These are phyloP conservation scores for Kryptolebias ocellatus DNA, from an alignment of 2,797 vertebrate species.

Conservation along the genomic window DNA sequence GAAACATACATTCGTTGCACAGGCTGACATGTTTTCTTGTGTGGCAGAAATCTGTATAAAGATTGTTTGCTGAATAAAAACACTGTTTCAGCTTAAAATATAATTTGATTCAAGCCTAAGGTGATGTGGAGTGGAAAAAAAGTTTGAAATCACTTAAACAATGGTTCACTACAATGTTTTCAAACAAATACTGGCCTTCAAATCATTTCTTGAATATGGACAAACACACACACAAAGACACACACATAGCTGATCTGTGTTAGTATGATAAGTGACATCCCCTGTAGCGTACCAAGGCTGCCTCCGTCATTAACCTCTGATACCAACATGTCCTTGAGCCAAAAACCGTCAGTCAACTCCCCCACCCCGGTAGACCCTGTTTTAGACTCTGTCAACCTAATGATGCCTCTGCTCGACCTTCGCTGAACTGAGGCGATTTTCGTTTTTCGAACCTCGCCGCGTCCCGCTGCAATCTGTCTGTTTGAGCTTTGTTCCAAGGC, in stretches of 20 bases:
- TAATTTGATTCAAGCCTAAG: neutral
- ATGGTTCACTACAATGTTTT: neutral
- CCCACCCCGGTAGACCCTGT: conserved; percentile 46
- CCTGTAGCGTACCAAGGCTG: conserved; percentile 65
- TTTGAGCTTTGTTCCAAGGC: conserved; percentile 60
- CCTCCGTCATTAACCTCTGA: conserved; percentile 75
- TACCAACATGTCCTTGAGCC: conserved; percentile 72
- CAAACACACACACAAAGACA: conserved; percentile 4
- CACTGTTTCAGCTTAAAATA: too few relatives aligned
- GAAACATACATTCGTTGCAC: neutral
- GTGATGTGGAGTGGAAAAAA: neutral
- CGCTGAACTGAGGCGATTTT: conserved; percentile 62
- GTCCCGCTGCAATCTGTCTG: conserved; percentile 65
- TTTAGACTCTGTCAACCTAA: conserved; percentile 74
- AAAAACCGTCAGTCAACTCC: conserved; percentile 69
- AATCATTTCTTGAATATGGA: neutral
- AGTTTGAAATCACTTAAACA: neutral
- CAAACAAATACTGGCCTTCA: conserved; percentile 1
- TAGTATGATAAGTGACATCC: conserved; percentile 68
- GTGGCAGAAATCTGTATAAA: neutral
- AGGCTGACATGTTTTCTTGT: neutral
- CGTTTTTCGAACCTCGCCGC: conserved; percentile 43
- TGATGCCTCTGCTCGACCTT: conserved; percentile 70
- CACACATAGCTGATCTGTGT: conserved; percentile 42
- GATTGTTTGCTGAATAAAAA: neutral